Evolutionary conservation across 1,140 invertebrate species (phyloP).

Genomic region (Drosophila santomea): DNA sequence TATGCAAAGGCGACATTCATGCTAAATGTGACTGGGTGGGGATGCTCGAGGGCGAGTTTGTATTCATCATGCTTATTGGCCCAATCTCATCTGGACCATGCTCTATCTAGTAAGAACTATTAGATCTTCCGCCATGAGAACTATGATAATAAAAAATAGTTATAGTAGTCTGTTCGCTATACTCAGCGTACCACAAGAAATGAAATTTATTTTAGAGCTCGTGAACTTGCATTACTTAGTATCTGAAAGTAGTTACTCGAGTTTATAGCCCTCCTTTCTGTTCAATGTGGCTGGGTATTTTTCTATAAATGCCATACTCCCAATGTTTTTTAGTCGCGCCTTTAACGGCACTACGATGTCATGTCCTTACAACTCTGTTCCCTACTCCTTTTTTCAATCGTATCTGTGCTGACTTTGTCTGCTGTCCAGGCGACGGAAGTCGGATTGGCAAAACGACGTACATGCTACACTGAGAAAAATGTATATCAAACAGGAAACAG

Average conservation of each 20-base stretch:
- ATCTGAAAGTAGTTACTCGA: background rate
- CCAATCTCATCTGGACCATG: background rate
- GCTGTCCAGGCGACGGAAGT: constrained; percentile 38
- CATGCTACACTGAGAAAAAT: constrained; percentile 3
- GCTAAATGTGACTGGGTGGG: constrained; percentile 49
- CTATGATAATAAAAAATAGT: no score
- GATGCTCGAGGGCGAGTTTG: constrained; percentile 1
- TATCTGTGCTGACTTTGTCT: constrained; percentile 54
- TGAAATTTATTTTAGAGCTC: background rate
- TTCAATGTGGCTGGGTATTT: constrained; percentile 44
- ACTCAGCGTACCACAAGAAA: background rate
- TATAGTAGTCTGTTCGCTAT: background rate
- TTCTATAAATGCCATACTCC: constrained; percentile 65
- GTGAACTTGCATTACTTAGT: no score
- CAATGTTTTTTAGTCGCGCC: constrained; percentile 6
- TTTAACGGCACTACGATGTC: constrained; percentile 35
- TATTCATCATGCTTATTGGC: constrained; percentile 67
- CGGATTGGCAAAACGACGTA: constrained; percentile 37
- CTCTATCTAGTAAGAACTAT: background rate
- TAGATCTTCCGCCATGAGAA: background rate
- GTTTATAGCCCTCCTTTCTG: background rate
- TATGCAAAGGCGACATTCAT: constrained; percentile 80
- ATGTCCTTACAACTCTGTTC: constrained; percentile 8
- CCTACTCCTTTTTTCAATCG: constrained; percentile 32
- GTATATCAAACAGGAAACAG: no score